phyloP scores from a whole-genome alignment of 1,140 invertebrate species.

The Schlechtendalia chinensis region DNA sequence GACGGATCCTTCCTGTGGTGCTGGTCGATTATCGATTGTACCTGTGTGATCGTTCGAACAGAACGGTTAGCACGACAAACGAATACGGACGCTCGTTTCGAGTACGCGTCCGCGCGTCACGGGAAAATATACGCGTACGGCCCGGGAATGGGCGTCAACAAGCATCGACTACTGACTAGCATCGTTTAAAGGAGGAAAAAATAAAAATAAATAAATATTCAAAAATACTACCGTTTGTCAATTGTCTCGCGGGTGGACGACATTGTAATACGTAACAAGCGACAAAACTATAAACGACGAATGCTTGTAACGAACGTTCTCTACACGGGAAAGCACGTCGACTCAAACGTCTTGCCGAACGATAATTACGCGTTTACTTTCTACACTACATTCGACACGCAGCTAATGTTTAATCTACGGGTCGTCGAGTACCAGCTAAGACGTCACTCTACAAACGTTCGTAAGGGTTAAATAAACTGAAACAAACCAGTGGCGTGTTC shows the following conservation, averaged over 20 bases:
- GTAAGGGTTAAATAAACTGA: conserved; percentile 47
- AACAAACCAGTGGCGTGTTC: conserved; percentile 81
- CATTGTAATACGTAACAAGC: no score
- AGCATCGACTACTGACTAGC: no score
- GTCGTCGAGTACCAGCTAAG: background rate
- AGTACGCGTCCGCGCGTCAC: no score
- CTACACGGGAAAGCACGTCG: background rate
- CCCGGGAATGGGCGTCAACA: no score
- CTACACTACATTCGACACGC: background rate
- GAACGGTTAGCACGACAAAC: background rate
- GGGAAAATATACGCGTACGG: no score
- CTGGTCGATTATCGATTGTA: conserved; percentile 88
- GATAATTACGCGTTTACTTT: background rate
- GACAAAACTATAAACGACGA: no score
- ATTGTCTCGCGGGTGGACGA: no score
- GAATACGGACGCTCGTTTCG: no score
- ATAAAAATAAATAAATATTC: no score
- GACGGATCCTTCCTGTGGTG: conserved; percentile 72
- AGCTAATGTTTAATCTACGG: background rate
- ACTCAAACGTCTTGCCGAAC: background rate
- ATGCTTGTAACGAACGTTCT: background rate
- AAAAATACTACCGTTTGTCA: no score
- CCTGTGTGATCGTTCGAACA: conserved; percentile 59
- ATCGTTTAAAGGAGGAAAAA: no score
- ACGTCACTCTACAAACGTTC: conserved; percentile 31